Conservation (phyloP, 2,888 invertebrate genomes). For the Eristalis arbustorum region DNA sequence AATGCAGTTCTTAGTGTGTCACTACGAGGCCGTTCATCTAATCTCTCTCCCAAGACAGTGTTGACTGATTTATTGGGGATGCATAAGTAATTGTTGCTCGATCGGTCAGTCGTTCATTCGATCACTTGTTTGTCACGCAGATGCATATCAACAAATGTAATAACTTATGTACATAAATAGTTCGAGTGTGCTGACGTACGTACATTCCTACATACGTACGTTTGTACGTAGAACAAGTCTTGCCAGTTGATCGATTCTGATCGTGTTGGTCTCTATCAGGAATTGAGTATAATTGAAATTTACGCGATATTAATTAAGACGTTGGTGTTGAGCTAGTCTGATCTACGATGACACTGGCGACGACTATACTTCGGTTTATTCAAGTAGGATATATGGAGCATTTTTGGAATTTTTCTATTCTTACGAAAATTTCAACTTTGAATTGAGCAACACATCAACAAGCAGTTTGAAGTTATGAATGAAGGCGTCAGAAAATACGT, state of each 20-base stretch:
- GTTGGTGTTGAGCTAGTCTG: constrained; percentile 24
- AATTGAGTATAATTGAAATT: constrained; percentile 66
- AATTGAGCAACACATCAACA: constrained; percentile 47
- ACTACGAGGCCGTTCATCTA: constrained; percentile 25
- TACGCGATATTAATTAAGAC: constrained; percentile 69
- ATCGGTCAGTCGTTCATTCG: constrained; percentile 53
- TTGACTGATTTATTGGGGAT: constrained; percentile 61
- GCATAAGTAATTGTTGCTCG: constrained; percentile 47
- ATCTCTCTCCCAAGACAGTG: constrained; percentile 14
- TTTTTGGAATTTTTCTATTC: constrained; percentile 36
- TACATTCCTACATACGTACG: background rate
- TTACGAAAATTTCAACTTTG: constrained; percentile 24
- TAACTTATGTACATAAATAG: background rate
- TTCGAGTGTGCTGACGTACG: background rate
- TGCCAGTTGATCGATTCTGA: constrained; percentile 56
- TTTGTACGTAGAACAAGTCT: background rate
- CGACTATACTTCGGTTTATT: background rate
- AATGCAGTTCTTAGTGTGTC: constrained; percentile 17
- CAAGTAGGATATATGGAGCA: constrained; percentile 26
- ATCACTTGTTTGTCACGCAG: constrained; percentile 40
- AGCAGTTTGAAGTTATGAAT: constrained; percentile 5
- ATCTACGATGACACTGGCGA: background rate
- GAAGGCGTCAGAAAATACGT: background rate
- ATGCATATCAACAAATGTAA: background rate
- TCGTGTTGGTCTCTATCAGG: constrained; percentile 68